Percentiles rank a stretch among this genome's conserved stretches.
These are phyloP conservation scores for Bombus ignitus DNA, from an alignment of 1,140 invertebrate species.

Conservation along the genomic window DNA sequence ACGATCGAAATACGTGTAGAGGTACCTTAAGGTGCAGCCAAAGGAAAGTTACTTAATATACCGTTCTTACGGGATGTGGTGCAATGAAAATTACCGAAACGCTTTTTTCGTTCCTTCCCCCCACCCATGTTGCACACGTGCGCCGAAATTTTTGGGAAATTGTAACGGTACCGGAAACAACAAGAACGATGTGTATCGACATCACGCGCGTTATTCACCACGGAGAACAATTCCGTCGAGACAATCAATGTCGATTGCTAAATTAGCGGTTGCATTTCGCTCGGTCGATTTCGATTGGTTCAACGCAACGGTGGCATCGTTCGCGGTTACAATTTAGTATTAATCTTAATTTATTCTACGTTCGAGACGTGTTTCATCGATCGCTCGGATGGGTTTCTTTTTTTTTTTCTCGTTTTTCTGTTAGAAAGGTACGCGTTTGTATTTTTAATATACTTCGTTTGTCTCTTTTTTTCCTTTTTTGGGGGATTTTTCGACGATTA, in stretches of 20 bases:
- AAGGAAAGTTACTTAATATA: conserved; percentile 23
- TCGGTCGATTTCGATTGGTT: conserved; percentile 8
- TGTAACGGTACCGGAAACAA: neutral
- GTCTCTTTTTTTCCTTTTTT: neutral
- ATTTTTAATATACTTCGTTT: neutral
- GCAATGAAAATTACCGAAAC: conserved; percentile 1
- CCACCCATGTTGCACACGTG: neutral
- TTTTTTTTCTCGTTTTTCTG: too few species aligned
- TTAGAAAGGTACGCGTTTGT: too few species aligned
- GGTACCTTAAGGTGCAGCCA: conserved; percentile 17
- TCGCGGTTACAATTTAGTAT: conserved; percentile 18
- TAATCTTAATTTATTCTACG: conserved; percentile 28
- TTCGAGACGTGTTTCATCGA: conserved; percentile 1
- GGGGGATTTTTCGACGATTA: neutral
- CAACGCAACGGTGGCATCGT: neutral
- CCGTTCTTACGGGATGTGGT: conserved; percentile 29
- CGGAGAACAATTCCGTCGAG: conserved; percentile 30
- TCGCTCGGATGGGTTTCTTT: neutral
- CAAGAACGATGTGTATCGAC: neutral
- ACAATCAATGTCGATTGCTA: conserved; percentile 33
- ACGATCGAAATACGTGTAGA: conserved; percentile 14
- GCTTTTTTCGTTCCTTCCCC: neutral
- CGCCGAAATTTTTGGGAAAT: neutral
- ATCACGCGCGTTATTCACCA: neutral
- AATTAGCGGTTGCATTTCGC: conserved; percentile 28